A percentile compares a stretch with the other conserved stretches of the same genome.
These are phyloP conservation scores for Cnemophilus loriae DNA, from an alignment of 2,113 vertebrate genomes.

Conservation along the genomic window DNA sequence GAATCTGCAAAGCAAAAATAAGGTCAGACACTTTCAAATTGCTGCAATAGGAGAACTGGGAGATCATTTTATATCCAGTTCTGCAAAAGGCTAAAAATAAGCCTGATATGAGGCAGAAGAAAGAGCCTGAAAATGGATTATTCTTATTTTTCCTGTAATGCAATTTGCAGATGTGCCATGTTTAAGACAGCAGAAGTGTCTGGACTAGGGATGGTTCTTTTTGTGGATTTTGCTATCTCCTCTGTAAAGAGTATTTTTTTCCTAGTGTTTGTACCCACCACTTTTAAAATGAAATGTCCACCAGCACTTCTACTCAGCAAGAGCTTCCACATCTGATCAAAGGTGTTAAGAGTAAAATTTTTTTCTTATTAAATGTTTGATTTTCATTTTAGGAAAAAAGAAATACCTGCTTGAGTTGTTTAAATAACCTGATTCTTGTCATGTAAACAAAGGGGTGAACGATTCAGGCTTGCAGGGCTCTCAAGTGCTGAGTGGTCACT, in stretches of 20 bases:
- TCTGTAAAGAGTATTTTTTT: background rate
- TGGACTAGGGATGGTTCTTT: background rate
- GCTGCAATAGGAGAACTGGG: conserved; percentile 30
- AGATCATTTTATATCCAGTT: conserved; percentile 15
- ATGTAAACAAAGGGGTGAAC: background rate
- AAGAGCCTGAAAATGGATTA: conserved; percentile 46
- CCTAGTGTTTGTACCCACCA: background rate
- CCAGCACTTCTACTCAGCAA: background rate
- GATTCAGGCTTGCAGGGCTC: background rate
- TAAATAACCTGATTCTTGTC: background rate
- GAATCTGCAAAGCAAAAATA: conserved; percentile 52
- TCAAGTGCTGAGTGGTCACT: background rate
- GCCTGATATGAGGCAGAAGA: background rate
- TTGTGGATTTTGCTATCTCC: background rate
- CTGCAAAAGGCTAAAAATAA: conserved; percentile 53
- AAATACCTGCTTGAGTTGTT: background rate
- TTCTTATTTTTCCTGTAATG: conserved; percentile 46
- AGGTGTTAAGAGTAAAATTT: background rate
- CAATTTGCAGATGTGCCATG: conserved; percentile 18
- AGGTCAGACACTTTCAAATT: conserved; percentile 45
- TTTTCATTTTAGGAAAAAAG: background rate
- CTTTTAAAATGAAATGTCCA: background rate
- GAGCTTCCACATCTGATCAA: background rate
- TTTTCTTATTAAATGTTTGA: background rate
- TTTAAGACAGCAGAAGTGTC: background rate